phyloP scores from a whole-genome alignment of 2,113 vertebrate genomes.

The Datnioides undecimradiatus region DNA sequence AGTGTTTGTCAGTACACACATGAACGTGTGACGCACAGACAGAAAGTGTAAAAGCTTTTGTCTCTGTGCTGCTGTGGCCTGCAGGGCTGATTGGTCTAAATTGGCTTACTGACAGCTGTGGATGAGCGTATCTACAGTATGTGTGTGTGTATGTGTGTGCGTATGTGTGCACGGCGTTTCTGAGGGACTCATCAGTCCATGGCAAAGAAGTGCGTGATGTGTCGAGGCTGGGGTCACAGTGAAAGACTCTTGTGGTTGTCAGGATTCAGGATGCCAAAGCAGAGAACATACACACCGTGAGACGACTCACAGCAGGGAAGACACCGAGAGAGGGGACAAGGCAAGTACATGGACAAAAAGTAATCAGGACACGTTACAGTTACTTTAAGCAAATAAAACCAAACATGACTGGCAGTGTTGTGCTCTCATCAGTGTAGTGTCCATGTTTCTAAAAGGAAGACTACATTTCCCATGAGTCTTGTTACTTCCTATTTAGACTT shows the following conservation, averaged over 20 bases:
- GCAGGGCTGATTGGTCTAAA: constrained; percentile 82
- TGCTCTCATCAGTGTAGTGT: not conserved
- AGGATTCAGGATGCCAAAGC: constrained; percentile 25
- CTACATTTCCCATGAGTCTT: not conserved
- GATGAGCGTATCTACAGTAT: not conserved
- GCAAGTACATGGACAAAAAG: not conserved
- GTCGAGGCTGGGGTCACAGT: constrained; percentile 32
- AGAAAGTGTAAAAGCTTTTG: constrained; percentile 78
- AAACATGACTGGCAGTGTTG: not conserved
- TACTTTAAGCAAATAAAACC: not conserved
- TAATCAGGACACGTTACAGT: not conserved
- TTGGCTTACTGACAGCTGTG: constrained; percentile 80
- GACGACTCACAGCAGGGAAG: not conserved
- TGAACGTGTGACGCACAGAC: constrained; percentile 79
- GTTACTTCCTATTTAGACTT: not conserved
- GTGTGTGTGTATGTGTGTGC: not conserved
- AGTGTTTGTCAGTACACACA: constrained; percentile 71
- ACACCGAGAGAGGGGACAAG: not conserved
- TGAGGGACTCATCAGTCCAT: constrained; percentile 32
- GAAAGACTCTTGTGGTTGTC: constrained; percentile 26
- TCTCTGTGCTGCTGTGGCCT: constrained; percentile 81
- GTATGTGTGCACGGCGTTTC: not conserved
- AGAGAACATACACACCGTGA: not conserved
- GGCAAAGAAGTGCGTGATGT: constrained; percentile 40
- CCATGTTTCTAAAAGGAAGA: not conserved